Conservation (phyloP, 2,797 vertebrate species). For the Scarus forsteni region DNA sequence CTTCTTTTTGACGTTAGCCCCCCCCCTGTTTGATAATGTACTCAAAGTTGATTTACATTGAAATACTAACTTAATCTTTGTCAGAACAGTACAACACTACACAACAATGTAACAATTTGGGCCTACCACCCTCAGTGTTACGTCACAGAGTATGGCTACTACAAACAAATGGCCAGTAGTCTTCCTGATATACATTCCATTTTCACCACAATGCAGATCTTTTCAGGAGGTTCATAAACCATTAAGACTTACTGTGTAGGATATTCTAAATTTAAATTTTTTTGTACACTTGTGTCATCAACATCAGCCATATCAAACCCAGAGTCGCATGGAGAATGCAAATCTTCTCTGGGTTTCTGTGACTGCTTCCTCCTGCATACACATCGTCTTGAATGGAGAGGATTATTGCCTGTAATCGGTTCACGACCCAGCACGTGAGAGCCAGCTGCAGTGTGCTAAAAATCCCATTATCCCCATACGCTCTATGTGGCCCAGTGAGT, state of each 20-base stretch:
- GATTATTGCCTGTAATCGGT: conserved; percentile 82
- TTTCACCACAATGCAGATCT: conserved; percentile 20
- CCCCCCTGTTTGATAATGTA: too few relatives aligned
- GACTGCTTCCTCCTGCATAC: conserved; percentile 49
- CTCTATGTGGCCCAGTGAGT: conserved; percentile 47
- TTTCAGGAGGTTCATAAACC: conserved; percentile 31
- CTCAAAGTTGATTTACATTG: too few relatives aligned
- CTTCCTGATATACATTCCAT: conserved; percentile 6
- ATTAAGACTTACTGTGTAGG: conserved; percentile 36
- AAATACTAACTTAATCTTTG: too few relatives aligned
- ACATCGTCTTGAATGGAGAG: conserved; percentile 66
- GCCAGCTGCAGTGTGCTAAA: conserved; percentile 66
- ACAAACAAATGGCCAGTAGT: not conserved
- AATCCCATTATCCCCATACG: conserved; percentile 77
- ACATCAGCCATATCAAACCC: conserved; percentile 31
- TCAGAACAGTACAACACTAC: too few relatives aligned
- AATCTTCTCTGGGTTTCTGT: conserved; percentile 56
- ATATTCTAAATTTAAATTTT: conserved; percentile 22
- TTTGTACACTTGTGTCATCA: conserved; percentile 4
- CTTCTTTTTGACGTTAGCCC: too few relatives aligned
- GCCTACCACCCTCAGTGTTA: too few relatives aligned
- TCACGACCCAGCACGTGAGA: conserved; percentile 72
- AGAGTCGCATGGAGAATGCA: conserved; percentile 48
- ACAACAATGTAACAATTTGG: too few relatives aligned
- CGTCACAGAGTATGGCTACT: too few relatives aligned